Evolutionary conservation across 2,888 invertebrate species (phyloP), one percentile per base, ranked within the genome.

Genomic region (Helleia helle): DNA sequence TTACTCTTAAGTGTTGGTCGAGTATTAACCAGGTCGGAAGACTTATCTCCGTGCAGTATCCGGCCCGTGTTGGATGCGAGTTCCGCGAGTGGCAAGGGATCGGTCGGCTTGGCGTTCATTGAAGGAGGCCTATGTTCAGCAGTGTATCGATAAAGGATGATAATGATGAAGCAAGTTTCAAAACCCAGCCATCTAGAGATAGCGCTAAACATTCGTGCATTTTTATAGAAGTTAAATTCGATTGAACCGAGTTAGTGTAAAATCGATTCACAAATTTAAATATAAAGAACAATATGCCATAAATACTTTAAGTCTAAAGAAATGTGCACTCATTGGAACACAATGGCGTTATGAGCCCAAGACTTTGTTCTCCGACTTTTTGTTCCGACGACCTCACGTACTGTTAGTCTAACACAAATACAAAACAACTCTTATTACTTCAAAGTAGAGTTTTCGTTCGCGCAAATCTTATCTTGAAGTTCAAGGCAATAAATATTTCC

Each of bases 301-400:
- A 34, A 34, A 34, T 11, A 34, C 22, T 22, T 17, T n/a, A n/a
- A n/a, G n/a, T n/a, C n/a, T n/a, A 40, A 42, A 46, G 40, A 41
- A 44, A 42, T 44, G 38, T 44, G 43, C 44, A 44, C 37, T 44
- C 44, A 43, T 36, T 42, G 42, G 39, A 47, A 34, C 43, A 42
- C 46, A 41, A 44, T 44, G 41, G 41, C 42, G 46, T 44, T 42
- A 39, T 41, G 40, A 46, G 44, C 44, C 37, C 42, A 44, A 42
- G 46, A 40, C 22, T 43, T 41, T 40, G 41, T 25, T 29, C 27
- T 43, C 40, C 30, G 38, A 41, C 47, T 49, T 47, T 50, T 48
- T 36, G 44, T 36, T 41, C 44, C 47, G 44, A 50, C 50, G 52
- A 52, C 52, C 50, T 44, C 42, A 34, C 43, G 34, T 34, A 34